Evolutionary conservation across 2,888 invertebrate species (phyloP), one percentile per base, ranked within the genome.

Genomic region (Drosophila fungiperda): DNA sequence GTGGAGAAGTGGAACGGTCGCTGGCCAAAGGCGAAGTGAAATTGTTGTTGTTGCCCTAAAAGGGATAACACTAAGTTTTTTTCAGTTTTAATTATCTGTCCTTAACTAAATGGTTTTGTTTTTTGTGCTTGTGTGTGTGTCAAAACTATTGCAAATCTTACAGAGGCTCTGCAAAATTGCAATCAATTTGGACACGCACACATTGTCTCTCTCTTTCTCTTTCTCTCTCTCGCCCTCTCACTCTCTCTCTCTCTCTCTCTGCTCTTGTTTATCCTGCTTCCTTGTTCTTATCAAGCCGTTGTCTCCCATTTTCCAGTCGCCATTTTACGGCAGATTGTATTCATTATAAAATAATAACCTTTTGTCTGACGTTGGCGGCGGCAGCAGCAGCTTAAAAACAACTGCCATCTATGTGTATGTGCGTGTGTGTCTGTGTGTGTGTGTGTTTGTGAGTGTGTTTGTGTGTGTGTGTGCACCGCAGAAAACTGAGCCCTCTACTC

Each of bases 21-120:
- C 93, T 97, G 97, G 49, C 97, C 97, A 86, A 97, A 97, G 90
- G 97, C 97, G 94, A 98, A 97, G 94, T 98, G 97, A 94, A 98
- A 98, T 94, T 98, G 98, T 94, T 98, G 98, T 94, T 98, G 98
- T 94, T 97, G 97, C 94, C 98, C 98, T 98, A 96, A 94, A 95
- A 97, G 96, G 94, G 97, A 97, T 94, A 97, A 95, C 96, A 97
- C 97, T 97, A 95, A 89, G 94, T 95, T 92, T 90, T 92, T 92
- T 91, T 92, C 88, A 93, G 91, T 93, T 93, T 91, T 92, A 92
- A 92, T 89, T 92, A 90, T 92, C 93, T 92, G 93, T 90, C 90
- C 93, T 93, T 91, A 91, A 88, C 89, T 91, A 83, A 74, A 81
- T 82, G 83, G 2, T 63, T 32, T 36, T 29, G 58, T 57, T 33